Base-by-base conservation (phyloP, 92 coral and sea anemone species). In the Epizoanthus ramosus region DNA sequence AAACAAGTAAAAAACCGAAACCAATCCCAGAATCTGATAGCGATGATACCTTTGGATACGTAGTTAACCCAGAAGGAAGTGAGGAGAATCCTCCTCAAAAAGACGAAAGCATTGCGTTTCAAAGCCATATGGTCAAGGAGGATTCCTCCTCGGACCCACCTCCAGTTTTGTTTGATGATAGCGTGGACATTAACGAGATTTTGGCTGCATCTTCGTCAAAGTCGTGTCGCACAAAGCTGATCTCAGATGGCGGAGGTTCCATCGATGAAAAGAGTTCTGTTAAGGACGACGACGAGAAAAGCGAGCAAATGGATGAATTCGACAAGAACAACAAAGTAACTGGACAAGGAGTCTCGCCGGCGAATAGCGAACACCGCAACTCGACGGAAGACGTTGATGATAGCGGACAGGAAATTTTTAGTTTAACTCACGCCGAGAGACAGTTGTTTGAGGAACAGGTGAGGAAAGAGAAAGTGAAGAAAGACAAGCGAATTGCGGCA, bases 401-500 rank as follows among this genome's bases (percentile, higher is more conserved):
- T 57, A 88, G 87, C 68, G 80, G 88, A 15, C 97, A 93, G 71
- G 97, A 91, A 57, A 63, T 83, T 13, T 85, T 84, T 72, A 87
- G 89, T 10, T 71, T 92, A 33, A 89, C 95, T 3, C 88, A 80
- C 58, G 63, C 92, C 52, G 90, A 90, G 65, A 61, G 90, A 24
- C 80, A 69, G 25, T 31, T 84, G 76, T 59, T 91, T 47, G 94
- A 93, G 69, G 97, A 91, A 22, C 89, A 88, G 25, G 92, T 83
- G 39, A 88, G 80, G 63, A 89, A 67, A 63, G 98, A 93, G 57
- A 80, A 74, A 63, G 90, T 75, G 25, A 73, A 86, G 71, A 93
- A 87, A 57, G 98, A 93, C 22, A 93, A 86, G 54, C 85, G 94
- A 54, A 80, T 91, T 64, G 98, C 92, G 13, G 91, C 87, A 59